Evolutionary conservation across 1,140 invertebrate genomes (phyloP).

Genomic region (Conus ventricosus): DNA sequence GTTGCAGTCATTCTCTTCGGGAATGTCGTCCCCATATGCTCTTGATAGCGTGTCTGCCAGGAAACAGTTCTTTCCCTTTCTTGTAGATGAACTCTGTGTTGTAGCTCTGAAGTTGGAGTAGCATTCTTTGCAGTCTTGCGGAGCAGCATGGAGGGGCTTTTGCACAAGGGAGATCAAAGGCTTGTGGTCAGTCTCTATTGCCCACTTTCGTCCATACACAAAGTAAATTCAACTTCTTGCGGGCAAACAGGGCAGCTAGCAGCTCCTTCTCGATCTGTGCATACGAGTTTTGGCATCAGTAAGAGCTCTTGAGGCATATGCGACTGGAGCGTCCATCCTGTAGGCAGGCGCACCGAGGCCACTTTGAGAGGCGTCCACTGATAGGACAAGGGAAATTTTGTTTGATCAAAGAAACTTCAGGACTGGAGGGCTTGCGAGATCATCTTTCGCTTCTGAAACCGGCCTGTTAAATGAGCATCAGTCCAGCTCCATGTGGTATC

Average conservation of each 20-base stretch:
- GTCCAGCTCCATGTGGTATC: no score
- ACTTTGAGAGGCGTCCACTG: no score
- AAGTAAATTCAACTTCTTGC: conserved; percentile 77
- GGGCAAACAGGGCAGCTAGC: conserved; percentile 75
- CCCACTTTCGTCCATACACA: conserved; percentile 60
- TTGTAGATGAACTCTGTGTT: conserved; percentile 55
- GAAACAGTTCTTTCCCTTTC: conserved; percentile 38
- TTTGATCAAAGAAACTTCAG: no score
- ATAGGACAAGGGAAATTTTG: no score
- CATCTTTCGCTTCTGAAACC: no score
- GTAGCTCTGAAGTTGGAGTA: conserved; percentile 41
- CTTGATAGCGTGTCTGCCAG: conserved; percentile 42
- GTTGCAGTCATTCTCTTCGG: neutral
- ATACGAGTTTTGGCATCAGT: conserved; percentile 74
- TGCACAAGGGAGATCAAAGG: conserved; percentile 41
- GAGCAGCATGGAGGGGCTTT: conserved; percentile 24
- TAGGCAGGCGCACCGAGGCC: no score
- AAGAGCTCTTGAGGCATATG: no score
- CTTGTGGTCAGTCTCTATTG: conserved; percentile 50
- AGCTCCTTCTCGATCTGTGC: conserved; percentile 77
- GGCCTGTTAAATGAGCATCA: no score
- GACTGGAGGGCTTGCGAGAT: no score
- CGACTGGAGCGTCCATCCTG: no score
- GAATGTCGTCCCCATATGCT: neutral
- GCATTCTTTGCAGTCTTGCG: conserved; percentile 46